Conservation (phyloP, 2,888 invertebrate species). For the Neoascia interrupta region DNA sequence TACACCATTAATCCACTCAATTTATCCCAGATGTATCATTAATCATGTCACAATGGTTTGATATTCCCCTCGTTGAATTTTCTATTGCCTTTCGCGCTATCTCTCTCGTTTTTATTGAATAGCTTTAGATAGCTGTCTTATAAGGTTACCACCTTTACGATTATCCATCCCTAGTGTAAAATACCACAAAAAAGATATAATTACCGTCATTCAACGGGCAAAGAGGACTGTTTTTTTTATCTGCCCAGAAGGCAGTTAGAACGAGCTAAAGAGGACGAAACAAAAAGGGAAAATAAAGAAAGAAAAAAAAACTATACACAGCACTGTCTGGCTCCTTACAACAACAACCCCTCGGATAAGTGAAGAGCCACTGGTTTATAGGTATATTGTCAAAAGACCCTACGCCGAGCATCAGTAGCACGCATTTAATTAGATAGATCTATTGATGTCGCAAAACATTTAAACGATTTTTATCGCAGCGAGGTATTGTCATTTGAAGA, state of each 20-base stretch:
- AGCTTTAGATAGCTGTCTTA: constrained; percentile 34
- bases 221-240: constrained; percentile 31
- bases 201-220: constrained; percentile 56
- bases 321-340: constrained; percentile 43
- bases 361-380: constrained; percentile 16
- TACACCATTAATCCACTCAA: constrained; percentile 63
- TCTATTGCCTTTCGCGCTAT: background rate
- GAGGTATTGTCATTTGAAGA: constrained; percentile 50
- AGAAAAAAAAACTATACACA: constrained; percentile 1
- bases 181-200: constrained; percentile 65
- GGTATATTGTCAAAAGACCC: constrained; percentile 60
- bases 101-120: constrained; percentile 20
- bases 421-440: constrained; percentile 56
- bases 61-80: constrained; percentile 36
- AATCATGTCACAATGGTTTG: constrained; percentile 59
- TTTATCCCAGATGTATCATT: constrained; percentile 64
- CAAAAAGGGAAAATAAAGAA: background rate
- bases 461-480: constrained; percentile 60
- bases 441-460: constrained; percentile 68
- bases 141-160: constrained; percentile 56
- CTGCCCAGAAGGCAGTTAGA: background rate
- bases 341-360: constrained; percentile 53
- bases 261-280: background rate
- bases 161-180: constrained; percentile 60
- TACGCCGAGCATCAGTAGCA: constrained; percentile 53